A percentile compares a stretch with the other conserved stretches of the same genome.
Evolutionary conservation across 2,797 vertebrate species (phyloP).

Genomic region (Enteromius treurensis): DNA sequence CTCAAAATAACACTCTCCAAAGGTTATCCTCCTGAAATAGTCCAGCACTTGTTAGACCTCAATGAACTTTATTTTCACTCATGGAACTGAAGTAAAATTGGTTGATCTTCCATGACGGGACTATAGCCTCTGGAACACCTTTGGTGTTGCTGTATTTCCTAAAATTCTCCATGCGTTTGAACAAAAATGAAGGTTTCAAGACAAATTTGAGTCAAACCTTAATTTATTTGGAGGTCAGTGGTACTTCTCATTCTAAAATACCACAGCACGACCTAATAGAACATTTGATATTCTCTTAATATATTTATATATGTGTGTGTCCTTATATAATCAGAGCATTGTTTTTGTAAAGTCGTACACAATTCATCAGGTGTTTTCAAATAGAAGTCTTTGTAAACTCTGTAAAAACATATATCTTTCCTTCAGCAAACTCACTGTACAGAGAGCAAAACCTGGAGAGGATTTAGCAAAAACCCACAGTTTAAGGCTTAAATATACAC

Average conservation of each 20-base stretch:
- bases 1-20: constrained; percentile 33
- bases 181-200: not conserved
- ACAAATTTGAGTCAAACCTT: constrained; percentile 23
- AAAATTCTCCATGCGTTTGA: not conserved
- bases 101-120: not conserved
- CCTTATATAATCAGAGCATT: not conserved
- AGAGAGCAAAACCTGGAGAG: constrained; percentile 33
- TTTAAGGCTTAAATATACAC: constrained; percentile 42
- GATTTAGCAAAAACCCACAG: constrained; percentile 23
- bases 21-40: constrained; percentile 27
- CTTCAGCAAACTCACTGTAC: constrained; percentile 20
- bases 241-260: constrained; percentile 44
- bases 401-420: constrained; percentile 40
- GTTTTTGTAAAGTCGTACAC: constrained; percentile 27
- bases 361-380: constrained; percentile 40
- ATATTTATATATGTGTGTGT: not conserved
- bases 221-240: constrained; percentile 48
- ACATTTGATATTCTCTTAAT: constrained; percentile 31
- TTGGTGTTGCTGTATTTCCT: not conserved
- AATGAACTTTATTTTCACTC: not conserved
- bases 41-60: constrained; percentile 7
- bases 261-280: constrained; percentile 30
- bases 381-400: constrained; percentile 49
- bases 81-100: not conserved
- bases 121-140: not conserved